phyloP scores from a whole-genome alignment of 2,888 invertebrate genomes.

The Mechanitis messenoides region DNA sequence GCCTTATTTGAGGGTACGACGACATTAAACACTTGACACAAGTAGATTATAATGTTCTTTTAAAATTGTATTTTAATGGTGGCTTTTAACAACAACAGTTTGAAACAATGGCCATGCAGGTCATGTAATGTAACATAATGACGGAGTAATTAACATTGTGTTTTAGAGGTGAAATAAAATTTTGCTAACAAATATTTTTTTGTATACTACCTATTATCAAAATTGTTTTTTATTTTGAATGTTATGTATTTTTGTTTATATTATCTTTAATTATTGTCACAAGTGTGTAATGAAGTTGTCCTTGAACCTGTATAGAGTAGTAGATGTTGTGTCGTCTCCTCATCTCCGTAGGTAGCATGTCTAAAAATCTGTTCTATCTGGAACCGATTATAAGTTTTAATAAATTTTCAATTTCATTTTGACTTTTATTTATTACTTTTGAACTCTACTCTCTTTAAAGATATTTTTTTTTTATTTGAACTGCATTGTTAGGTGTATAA shows the following conservation, averaged over 20 bases:
- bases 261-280: constrained; percentile 6
- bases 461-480: constrained; percentile 1
- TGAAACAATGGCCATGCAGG: constrained; percentile 14
- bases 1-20: constrained; percentile 25
- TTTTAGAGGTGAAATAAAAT: neutral
- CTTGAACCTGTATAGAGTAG: constrained; percentile 11
- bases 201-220: no score
- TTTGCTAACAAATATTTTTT: no score
- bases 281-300: constrained; percentile 5
- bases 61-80: constrained; percentile 18
- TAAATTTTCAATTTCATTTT: constrained; percentile 70
- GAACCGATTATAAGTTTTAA: constrained; percentile 68
- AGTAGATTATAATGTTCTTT: constrained; percentile 19
- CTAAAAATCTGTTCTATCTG: constrained; percentile 60
- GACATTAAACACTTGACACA: constrained; percentile 22
- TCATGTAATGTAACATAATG: constrained; percentile 22
- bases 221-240: no score
- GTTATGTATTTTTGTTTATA: no score
- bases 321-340: constrained; percentile 43
- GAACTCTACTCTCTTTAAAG: neutral
- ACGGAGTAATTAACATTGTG: constrained; percentile 8
- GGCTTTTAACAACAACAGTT: constrained; percentile 13
- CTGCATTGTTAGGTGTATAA: neutral
- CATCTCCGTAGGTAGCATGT: constrained; percentile 58
- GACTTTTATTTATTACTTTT: constrained; percentile 35